Percentiles rank a stretch among this genome's conserved stretches.
Conservation (phyloP, 2,888 invertebrate genomes). For the Eilema caniola region DNA sequence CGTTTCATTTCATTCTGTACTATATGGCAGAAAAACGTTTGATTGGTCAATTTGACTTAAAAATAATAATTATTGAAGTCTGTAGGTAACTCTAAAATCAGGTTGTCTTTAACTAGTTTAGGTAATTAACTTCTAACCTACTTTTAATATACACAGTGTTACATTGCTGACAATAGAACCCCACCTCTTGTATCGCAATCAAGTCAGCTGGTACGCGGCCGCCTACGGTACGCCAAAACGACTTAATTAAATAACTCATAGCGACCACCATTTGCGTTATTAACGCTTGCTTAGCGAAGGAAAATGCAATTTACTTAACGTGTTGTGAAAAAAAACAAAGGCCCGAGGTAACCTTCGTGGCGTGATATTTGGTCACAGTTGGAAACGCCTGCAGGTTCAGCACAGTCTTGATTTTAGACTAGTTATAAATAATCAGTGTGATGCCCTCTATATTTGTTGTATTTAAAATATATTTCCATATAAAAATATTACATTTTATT, state of each 20-base stretch:
- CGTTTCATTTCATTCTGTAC: neutral
- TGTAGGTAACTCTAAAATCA: no score
- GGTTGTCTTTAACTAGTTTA: no score
- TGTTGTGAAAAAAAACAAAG: neutral
- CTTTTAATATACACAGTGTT: constrained; percentile 8
- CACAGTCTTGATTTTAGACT: constrained; percentile 1
- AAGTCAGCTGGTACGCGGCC: constrained; percentile 35
- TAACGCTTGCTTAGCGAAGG: constrained; percentile 29
- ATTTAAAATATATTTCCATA: no score
- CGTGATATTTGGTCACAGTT: neutral
- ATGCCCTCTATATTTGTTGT: no score
- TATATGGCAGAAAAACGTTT: neutral
- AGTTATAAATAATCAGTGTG: neutral
- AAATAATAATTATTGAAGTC: neutral
- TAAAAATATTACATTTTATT: no score
- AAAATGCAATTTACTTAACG: constrained; percentile 15
- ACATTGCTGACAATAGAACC: constrained; percentile 34
- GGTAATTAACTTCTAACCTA: neutral
- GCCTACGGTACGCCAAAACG: constrained; percentile 52
- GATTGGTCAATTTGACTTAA: neutral
- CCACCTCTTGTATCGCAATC: constrained; percentile 30
- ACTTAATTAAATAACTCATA: constrained; percentile 55
- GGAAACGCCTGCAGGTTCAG: neutral
- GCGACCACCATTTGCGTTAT: constrained; percentile 45
- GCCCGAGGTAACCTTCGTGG: neutral